phyloP scores from a whole-genome alignment of 2,888 invertebrate genomes.

The Cephus runcator region DNA sequence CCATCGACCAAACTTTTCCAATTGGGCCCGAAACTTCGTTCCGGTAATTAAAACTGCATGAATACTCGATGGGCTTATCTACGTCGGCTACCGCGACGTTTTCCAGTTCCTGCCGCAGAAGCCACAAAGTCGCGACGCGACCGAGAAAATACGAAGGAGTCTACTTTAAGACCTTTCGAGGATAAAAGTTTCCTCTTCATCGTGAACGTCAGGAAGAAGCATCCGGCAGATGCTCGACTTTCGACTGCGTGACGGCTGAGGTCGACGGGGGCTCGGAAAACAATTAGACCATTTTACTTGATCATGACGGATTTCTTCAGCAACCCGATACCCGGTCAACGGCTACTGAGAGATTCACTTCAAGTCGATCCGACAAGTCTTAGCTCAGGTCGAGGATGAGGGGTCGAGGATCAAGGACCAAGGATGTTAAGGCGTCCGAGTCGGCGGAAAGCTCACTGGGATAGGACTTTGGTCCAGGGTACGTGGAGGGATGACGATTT shows the following conservation, averaged over 20 bases:
- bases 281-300: neutral
- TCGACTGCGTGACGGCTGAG: neutral
- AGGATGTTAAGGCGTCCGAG: neutral
- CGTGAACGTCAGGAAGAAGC: neutral
- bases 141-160: neutral
- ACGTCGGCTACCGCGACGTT: slow-evolving; percentile 12
- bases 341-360: neutral
- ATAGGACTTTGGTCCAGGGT: slow-evolving; percentile 32
- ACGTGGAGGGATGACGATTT: slow-evolving; percentile 45
- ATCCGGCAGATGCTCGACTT: neutral
- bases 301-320: neutral
- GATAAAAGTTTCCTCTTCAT: neutral
- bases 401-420: neutral
- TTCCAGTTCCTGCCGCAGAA: neutral
- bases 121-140: neutral
- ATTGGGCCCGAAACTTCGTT: slow-evolving; percentile 62
- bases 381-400: neutral
- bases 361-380: neutral
- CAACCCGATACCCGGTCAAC: neutral
- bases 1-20: slow-evolving; percentile 63
- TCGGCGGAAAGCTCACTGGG: neutral
- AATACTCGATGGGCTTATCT: slow-evolving; percentile 56
- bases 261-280: neutral
- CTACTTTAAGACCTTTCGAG: neutral
- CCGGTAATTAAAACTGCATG: slow-evolving; percentile 63